phyloP scores from a whole-genome alignment of 2,888 invertebrate genomes.

The Ennomos quercinarius region DNA sequence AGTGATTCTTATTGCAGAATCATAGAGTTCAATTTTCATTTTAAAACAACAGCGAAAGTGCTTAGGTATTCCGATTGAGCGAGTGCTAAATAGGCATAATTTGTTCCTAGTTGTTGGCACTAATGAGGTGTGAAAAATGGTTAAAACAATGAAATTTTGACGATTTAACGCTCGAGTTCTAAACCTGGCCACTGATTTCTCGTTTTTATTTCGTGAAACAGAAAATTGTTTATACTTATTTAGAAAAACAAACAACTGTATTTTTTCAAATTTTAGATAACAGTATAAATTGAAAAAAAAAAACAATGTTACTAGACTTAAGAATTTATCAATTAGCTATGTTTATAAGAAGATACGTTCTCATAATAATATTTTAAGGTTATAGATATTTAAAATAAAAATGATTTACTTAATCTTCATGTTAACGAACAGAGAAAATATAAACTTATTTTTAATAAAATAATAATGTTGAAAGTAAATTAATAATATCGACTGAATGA shows the following conservation, averaged over 20 bases:
- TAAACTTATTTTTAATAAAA: not conserved
- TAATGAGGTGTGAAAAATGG: slow-evolving; percentile 40
- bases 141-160: slow-evolving; percentile 27
- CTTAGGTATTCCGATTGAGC: slow-evolving; percentile 28
- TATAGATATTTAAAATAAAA: too few relatives aligned
- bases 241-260: too few relatives aligned
- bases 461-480: slow-evolving; percentile 8
- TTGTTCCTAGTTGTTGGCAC: slow-evolving; percentile 31
- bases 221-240: slow-evolving; percentile 4
- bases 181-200: slow-evolving; percentile 14
- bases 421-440: too few relatives aligned
- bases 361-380: too few relatives aligned
- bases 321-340: too few relatives aligned
- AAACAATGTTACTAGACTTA: too few relatives aligned
- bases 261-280: too few relatives aligned
- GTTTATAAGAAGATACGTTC: not conserved
- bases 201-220: slow-evolving; percentile 10
- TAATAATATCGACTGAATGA: slow-evolving; percentile 9
- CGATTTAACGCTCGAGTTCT: slow-evolving; percentile 20
- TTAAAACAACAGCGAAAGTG: slow-evolving; percentile 30
- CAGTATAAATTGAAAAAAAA: not conserved
- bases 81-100: slow-evolving; percentile 35
- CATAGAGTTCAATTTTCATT: slow-evolving; percentile 19
- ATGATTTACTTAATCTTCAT: too few relatives aligned
- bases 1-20: slow-evolving; percentile 3